A percentile compares a stretch with the other conserved stretches of the same genome.
Conservation (phyloP, 2,888 invertebrate species). For the Strigamia crassipes region DNA sequence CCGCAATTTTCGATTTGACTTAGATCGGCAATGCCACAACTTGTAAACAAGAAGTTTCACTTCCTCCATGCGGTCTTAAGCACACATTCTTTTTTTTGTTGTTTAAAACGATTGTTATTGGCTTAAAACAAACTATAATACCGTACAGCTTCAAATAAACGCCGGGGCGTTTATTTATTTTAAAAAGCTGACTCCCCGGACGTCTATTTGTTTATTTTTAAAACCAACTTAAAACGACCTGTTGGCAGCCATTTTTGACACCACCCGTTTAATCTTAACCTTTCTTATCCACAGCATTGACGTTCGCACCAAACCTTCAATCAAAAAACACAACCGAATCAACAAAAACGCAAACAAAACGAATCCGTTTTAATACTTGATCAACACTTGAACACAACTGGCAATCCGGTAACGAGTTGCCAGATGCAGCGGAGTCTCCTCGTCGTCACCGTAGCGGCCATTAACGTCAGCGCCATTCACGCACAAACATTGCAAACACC, state of each 20-base stretch:
- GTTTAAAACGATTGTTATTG: too few relatives aligned
- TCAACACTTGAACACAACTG: conserved; percentile 21
- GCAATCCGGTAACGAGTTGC: conserved; percentile 7
- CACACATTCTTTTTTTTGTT: too few relatives aligned
- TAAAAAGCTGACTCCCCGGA: too few relatives aligned
- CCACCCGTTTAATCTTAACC: background rate
- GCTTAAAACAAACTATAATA: too few relatives aligned
- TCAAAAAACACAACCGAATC: background rate
- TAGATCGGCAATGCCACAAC: too few relatives aligned
- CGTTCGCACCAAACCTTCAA: conserved; percentile 28
- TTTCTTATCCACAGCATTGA: conserved; percentile 17
- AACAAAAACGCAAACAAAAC: background rate
- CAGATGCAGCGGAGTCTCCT: conserved; percentile 18
- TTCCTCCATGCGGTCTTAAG: too few relatives aligned
- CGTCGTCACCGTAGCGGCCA: background rate
- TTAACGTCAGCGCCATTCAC: conserved; percentile 22
- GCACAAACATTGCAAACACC: conserved; percentile 33
- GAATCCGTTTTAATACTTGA: background rate
- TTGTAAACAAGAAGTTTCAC: too few relatives aligned
- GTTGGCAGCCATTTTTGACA: background rate
- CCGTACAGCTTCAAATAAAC: too few relatives aligned
- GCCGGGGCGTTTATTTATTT: too few relatives aligned
- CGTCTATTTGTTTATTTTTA: too few relatives aligned
- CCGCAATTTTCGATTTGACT: too few relatives aligned
- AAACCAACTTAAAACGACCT: background rate